Base-by-base conservation (phyloP, 2,888 invertebrate genomes). In the Heteromurus nitidus region DNA sequence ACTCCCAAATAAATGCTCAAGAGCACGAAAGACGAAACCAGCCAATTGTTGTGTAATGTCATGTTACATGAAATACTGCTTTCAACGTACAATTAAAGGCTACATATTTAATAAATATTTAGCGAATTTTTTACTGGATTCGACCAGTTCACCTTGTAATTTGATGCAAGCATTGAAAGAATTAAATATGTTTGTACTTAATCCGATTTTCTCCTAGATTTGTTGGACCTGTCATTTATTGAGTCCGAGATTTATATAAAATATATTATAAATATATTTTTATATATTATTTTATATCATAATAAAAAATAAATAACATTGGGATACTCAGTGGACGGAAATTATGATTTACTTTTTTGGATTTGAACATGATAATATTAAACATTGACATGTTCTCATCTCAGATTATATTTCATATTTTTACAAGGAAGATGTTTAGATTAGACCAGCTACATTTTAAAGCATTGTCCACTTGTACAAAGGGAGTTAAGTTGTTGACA, bases 401-500 rank as follows among this genome's bases (percentile, higher is more conserved):
- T 20, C 47, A 47, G n/a, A n/a, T n/a, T n/a, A n/a, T n/a, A n/a
- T n/a, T n/a, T n/a, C n/a, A n/a, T n/a, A n/a, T n/a, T n/a, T n/a
- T n/a, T n/a, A n/a, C n/a, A n/a, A n/a, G n/a, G n/a, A n/a, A n/a
- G n/a, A n/a, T n/a, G n/a, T n/a, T n/a, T n/a, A n/a, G n/a, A n/a
- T n/a, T n/a, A n/a, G n/a, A n/a, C n/a, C n/a, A n/a, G 67, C 47
- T 67, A 47, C 67, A 67, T 44, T 67, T 67, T 28, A 24, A 7
- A 53, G 9, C 28, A 31, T 31, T 30, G 30, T 31, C 22, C n/a
- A n/a, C n/a, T n/a, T 18, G 47, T 62, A 20, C 30, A 44, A 44
- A 73, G 20, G 47, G 62, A 26, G 47, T n/a, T 30, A 30, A 30
- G 72, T 18, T 67, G 74, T 53, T 67, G 74, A 75, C 74, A 75